Conservation (phyloP, 2,797 vertebrate genomes). For the Nyctibius grandis region DNA sequence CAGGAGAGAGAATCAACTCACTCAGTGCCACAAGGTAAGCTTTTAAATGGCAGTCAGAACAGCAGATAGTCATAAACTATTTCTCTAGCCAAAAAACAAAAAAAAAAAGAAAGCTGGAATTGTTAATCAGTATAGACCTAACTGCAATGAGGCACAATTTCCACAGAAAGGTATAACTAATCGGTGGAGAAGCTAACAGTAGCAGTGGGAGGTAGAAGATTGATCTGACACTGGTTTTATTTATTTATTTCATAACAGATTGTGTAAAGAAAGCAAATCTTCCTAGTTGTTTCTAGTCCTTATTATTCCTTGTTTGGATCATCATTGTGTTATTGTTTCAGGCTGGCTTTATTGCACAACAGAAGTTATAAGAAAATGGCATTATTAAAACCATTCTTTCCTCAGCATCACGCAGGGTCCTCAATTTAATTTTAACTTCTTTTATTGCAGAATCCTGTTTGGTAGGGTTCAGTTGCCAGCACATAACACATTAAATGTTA, state of each 20-base stretch:
- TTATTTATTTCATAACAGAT: not conserved
- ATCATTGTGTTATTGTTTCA: not conserved
- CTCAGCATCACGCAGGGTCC: not conserved
- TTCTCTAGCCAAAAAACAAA: not conserved
- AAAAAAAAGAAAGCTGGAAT: not conserved
- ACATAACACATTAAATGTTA: not conserved
- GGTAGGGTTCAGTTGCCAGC: not conserved
- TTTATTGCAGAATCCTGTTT: not conserved
- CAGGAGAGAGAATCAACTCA: not conserved
- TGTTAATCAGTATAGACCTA: not conserved
- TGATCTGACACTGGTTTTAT: not conserved
- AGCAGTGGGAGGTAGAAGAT: not conserved
- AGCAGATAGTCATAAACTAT: not conserved
- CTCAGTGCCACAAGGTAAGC: fast-evolving
- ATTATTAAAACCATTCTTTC: not conserved
- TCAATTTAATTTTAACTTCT: not conserved
- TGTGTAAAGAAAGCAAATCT: not conserved
- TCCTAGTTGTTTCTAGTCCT: not conserved
- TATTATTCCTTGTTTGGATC: not conserved
- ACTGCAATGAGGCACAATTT: not conserved
- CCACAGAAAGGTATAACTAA: not conserved
- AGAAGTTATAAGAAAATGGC: not conserved
- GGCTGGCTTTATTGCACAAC: not conserved
- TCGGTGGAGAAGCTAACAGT: not conserved
- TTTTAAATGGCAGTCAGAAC: not conserved